Evolutionary conservation across 2,113 vertebrate genomes (phyloP).

Genomic region (Hemiscyllium ocellatum): DNA sequence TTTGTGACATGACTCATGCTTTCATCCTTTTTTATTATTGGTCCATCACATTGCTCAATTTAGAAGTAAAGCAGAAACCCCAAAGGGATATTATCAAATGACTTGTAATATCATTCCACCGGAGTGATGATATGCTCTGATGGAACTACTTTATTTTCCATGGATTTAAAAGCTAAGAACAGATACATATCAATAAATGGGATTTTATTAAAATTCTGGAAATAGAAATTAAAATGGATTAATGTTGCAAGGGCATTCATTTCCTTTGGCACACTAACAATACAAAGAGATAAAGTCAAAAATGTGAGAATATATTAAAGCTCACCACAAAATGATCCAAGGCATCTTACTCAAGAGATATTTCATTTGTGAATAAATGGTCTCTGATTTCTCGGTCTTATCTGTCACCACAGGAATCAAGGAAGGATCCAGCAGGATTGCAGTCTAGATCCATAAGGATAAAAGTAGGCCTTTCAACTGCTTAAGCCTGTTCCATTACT

Average conservation of each 20-base stretch:
- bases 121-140: neutral
- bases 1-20: conserved; percentile 16
- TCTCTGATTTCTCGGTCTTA: neutral
- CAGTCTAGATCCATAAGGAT: neutral
- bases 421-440: too few species aligned
- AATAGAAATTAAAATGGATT: neutral
- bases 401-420: too few species aligned
- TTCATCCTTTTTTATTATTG: conserved; percentile 1
- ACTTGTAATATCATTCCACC: neutral
- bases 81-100: neutral
- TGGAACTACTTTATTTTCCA: neutral
- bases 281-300: neutral
- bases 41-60: neutral
- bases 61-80: neutral
- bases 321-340: neutral
- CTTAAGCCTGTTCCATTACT: neutral
- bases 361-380: neutral
- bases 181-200: neutral
- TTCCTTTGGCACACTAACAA: neutral
- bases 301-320: neutral
- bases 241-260: neutral
- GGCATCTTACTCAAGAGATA: neutral
- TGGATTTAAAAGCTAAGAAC: neutral
- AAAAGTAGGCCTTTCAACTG: neutral
- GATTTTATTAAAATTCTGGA: neutral